A percentile compares a stretch with the other conserved stretches of the same genome.
phyloP scores from a whole-genome alignment of 2,797 vertebrate genomes.

The Phoeniculus purpureus region DNA sequence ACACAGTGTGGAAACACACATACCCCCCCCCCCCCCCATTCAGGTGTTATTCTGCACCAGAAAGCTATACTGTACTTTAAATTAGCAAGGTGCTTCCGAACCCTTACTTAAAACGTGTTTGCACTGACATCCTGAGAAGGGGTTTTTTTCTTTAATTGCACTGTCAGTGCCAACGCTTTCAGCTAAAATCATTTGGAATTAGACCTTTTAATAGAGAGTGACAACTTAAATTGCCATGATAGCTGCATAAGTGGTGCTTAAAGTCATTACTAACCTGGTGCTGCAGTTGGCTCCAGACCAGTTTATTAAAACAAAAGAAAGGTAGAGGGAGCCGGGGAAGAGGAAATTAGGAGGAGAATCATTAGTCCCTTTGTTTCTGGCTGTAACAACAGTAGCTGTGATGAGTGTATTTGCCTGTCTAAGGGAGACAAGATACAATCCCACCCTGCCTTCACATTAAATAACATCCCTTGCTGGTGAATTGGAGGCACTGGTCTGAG shows the following conservation, averaged over 20 bases:
- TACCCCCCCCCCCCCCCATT: too few species aligned
- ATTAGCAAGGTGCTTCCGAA: conserved; percentile 79
- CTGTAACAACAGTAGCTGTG: conserved; percentile 64
- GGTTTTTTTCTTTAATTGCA: conserved; percentile 79
- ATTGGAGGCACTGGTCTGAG: not conserved
- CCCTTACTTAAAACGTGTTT: conserved; percentile 80
- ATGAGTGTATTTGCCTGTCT: conserved; percentile 51
- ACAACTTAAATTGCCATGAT: conserved; percentile 80
- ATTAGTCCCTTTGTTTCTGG: conserved; percentile 71
- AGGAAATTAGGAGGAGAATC: conserved; percentile 71
- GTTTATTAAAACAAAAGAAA: conserved; percentile 78
- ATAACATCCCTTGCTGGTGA: not conserved
- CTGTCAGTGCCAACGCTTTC: conserved; percentile 76
- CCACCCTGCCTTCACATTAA: not conserved
- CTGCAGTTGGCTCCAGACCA: conserved; percentile 77
- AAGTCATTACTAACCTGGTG: conserved; percentile 77
- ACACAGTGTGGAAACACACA: conserved; percentile 6
- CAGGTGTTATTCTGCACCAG: conserved; percentile 77
- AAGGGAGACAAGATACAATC: not conserved
- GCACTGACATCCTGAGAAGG: conserved; percentile 79
- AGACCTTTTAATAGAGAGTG: conserved; percentile 85
- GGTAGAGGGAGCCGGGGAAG: conserved; percentile 59
- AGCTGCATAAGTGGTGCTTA: conserved; percentile 78
- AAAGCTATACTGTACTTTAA: conserved; percentile 85
- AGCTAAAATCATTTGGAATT: conserved; percentile 77